A percentile compares a stretch with the other conserved stretches of the same genome.
Conservation (phyloP, 1,140 invertebrate species). For the Gonatopus flavifemur region DNA sequence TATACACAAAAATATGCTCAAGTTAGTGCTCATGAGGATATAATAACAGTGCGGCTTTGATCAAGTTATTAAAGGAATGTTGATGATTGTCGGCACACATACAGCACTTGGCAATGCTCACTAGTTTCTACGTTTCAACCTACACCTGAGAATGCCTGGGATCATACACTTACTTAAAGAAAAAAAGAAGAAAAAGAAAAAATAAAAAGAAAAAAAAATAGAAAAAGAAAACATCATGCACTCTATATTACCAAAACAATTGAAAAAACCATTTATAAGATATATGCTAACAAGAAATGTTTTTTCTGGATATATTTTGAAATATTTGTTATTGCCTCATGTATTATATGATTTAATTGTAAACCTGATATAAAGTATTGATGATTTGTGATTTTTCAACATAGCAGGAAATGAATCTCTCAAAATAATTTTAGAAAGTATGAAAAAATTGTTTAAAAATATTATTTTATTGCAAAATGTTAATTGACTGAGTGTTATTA, state of each 20-base stretch:
- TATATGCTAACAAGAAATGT: not conserved
- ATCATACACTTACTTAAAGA: conserved; percentile 46
- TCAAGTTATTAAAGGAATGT: conserved; percentile 51
- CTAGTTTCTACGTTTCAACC: conserved; percentile 49
- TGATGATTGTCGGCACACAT: conserved; percentile 61
- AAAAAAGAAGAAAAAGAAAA: too few relatives aligned
- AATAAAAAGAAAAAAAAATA: conserved; percentile 22
- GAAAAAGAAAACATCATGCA: conserved; percentile 52
- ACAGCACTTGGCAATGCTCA: conserved; percentile 60
- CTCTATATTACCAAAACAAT: conserved; percentile 32
- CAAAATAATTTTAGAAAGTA: conserved; percentile 4
- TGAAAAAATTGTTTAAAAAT: conserved; percentile 1
- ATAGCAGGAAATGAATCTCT: conserved; percentile 18
- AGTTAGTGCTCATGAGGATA: conserved; percentile 42
- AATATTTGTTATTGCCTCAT: not conserved
- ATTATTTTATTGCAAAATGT: not conserved
- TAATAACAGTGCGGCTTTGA: conserved; percentile 42
- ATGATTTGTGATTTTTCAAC: conserved; percentile 8
- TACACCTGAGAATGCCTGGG: conserved; percentile 50
- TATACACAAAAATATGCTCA: conserved; percentile 29
- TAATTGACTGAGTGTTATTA: not conserved
- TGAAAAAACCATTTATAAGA: not conserved
- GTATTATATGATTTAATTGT: not conserved
- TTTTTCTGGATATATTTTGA: not conserved
- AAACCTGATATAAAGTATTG: not conserved